Percentiles rank a stretch among this genome's conserved stretches.
These are phyloP conservation scores for Nemotelus pantherinus DNA, from an alignment of 2,888 invertebrate genomes.

Conservation along the genomic window DNA sequence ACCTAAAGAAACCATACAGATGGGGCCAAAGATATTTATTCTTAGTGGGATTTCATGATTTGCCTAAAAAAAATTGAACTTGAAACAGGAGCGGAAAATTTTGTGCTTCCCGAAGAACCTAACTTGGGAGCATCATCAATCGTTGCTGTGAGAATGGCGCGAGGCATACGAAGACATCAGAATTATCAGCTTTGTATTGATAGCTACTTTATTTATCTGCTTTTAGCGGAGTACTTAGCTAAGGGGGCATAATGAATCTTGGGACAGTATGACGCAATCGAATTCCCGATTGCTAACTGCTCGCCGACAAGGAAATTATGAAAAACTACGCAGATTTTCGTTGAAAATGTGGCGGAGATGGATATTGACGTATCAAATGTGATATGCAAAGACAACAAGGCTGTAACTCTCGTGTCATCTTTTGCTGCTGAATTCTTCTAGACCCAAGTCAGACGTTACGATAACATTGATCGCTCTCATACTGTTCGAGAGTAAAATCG, in stretches of 20 bases:
- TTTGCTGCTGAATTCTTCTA: constrained; percentile 56
- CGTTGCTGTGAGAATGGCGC: constrained; percentile 42
- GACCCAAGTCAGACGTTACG: constrained; percentile 20
- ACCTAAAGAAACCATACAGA: neutral
- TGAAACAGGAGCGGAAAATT: constrained; percentile 48
- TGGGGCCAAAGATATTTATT: neutral
- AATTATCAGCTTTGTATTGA: constrained; percentile 23
- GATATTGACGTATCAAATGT: constrained; percentile 54
- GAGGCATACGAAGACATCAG: constrained; percentile 37
- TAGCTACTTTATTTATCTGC: constrained; percentile 32
- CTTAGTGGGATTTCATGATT: constrained; percentile 46
- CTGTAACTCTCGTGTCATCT: constrained; percentile 56
- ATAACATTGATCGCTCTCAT: constrained; percentile 52
- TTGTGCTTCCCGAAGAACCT: constrained; percentile 45
- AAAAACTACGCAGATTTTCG: constrained; percentile 52
- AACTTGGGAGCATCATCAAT: constrained; percentile 49
- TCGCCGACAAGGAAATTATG: constrained; percentile 52
- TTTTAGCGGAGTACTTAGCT: neutral
- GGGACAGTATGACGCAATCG: constrained; percentile 54
- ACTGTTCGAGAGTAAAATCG: constrained; percentile 44
- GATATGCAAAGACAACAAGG: constrained; percentile 59
- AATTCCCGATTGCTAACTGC: constrained; percentile 52
- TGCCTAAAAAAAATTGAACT: constrained; percentile 48
- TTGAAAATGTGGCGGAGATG: constrained; percentile 52
- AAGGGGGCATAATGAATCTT: constrained; percentile 8